These are phyloP conservation scores for Mystacides longicornis DNA, from an alignment of 2,888 invertebrate species.

Conservation along the genomic window DNA sequence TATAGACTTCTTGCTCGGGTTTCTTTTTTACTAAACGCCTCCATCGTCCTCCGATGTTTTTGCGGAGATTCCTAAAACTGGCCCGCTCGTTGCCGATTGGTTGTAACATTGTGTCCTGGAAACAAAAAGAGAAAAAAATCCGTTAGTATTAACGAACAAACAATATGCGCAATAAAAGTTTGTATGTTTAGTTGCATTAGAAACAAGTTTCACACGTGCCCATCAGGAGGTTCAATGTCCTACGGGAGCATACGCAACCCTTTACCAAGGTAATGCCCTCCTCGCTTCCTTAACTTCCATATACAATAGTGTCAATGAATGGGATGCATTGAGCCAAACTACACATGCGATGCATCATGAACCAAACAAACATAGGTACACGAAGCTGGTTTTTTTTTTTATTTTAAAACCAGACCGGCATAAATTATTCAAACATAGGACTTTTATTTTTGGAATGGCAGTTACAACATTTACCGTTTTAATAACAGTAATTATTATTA, in stretches of 20 bases:
- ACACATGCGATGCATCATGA: no score
- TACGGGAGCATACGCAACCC: not conserved
- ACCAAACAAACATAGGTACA: no score
- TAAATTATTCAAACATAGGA: no score
- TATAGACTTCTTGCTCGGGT: conserved; percentile 71
- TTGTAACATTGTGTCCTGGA: conserved; percentile 74
- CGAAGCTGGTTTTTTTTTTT: no score
- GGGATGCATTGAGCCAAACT: no score
- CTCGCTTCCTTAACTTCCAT: not conserved
- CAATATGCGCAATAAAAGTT: not conserved
- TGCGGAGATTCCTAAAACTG: conserved; percentile 76
- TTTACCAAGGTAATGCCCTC: not conserved
- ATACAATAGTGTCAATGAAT: not conserved
- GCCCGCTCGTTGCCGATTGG: conserved; percentile 61
- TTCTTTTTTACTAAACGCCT: conserved; percentile 79
- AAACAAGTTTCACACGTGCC: conserved; percentile 9
- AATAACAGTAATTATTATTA: no score
- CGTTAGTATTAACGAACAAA: not conserved
- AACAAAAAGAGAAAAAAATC: conserved; percentile 5
- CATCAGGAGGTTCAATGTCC: conserved; percentile 14
- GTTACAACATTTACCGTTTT: no score
- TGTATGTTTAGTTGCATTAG: not conserved
- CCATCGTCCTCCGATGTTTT: conserved; percentile 81
- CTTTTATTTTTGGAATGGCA: no score
- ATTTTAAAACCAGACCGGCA: no score